These are phyloP conservation scores for Spilosoma lubricipeda DNA, from an alignment of 2,888 invertebrate species.

Conservation along the genomic window DNA sequence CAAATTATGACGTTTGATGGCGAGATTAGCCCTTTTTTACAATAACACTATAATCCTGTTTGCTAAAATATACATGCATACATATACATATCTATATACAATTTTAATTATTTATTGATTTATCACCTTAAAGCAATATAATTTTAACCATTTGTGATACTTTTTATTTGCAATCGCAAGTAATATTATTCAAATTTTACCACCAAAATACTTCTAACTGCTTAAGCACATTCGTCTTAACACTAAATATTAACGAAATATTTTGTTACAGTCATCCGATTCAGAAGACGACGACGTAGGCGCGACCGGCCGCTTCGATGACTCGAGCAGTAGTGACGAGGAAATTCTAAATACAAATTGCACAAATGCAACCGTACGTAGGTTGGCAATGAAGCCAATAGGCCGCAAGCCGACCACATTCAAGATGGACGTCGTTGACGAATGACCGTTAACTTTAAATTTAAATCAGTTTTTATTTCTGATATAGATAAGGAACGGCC, in stretches of 20 bases:
- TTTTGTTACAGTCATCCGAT: conserved; percentile 70
- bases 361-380: conserved; percentile 64
- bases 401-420: conserved; percentile 71
- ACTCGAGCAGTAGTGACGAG: conserved; percentile 80
- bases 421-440: conserved; percentile 78
- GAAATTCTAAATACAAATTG: conserved; percentile 74
- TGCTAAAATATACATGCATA: too few species aligned
- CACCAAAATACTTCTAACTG: not conserved
- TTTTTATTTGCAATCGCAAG: not conserved
- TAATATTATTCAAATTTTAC: not conserved
- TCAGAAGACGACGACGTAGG: conserved; percentile 75
- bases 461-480: conserved; percentile 34
- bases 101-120: too few species aligned
- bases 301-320: conserved; percentile 70
- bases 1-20: too few species aligned
- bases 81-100: too few species aligned
- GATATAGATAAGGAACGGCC: conserved; percentile 34
- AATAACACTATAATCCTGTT: too few species aligned
- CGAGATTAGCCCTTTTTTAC: too few species aligned
- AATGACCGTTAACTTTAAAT: conserved; percentile 63
- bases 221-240: not conserved
- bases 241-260: not conserved
- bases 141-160: not conserved
- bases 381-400: conserved; percentile 79
- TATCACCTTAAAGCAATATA: too few species aligned